Conservation (phyloP, 2,797 vertebrate genomes). For the Psittacula echo region DNA sequence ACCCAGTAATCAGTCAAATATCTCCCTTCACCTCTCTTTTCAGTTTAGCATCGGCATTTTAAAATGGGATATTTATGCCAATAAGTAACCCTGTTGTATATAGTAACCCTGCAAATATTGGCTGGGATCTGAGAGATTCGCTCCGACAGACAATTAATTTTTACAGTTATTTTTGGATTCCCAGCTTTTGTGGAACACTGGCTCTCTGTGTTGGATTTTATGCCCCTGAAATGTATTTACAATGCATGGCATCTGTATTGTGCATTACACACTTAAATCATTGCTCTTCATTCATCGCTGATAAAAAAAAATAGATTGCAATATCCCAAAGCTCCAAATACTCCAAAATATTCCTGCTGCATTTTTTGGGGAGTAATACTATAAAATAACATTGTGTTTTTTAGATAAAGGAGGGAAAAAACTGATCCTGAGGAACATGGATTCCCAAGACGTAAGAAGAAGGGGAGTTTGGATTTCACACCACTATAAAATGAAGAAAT, state of each 20-base stretch:
- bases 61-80: conserved; percentile 63
- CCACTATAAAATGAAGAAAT: neutral
- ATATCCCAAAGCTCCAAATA: conserved; percentile 58
- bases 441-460: conserved; percentile 46
- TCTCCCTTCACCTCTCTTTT: conserved; percentile 49
- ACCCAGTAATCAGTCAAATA: conserved; percentile 54
- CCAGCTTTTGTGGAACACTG: conserved; percentile 53
- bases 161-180: conserved; percentile 70
- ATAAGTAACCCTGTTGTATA: conserved; percentile 50
- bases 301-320: conserved; percentile 61
- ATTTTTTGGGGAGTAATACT: neutral
- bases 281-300: conserved; percentile 49
- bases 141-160: conserved; percentile 68
- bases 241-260: conserved; percentile 66
- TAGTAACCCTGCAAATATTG: conserved; percentile 52
- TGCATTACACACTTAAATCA: conserved; percentile 71
- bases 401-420: conserved; percentile 56
- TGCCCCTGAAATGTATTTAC: conserved; percentile 67
- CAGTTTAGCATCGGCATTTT: conserved; percentile 38
- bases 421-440: conserved; percentile 42
- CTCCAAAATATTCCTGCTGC: conserved; percentile 46
- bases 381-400: conserved; percentile 18
- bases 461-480: conserved; percentile 30
- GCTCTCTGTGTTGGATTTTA: conserved; percentile 62
- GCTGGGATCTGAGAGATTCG: conserved; percentile 54